Evolutionary conservation across 2,888 invertebrate species (phyloP).

Genomic region (Keiferia lycopersicella): DNA sequence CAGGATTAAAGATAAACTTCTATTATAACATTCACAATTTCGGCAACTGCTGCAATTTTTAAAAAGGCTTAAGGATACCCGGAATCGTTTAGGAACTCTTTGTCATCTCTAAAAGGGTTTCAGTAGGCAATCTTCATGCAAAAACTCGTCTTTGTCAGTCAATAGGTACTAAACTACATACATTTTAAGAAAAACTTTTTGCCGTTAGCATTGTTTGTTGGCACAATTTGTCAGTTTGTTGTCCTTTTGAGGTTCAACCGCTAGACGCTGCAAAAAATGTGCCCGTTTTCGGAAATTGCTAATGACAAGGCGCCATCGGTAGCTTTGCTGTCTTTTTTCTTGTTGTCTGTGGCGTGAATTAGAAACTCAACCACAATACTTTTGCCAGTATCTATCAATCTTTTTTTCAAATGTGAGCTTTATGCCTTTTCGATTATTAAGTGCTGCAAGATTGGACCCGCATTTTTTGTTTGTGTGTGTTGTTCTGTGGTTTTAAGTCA

Average conservation of each 20-base stretch:
- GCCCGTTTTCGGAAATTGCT: conserved; percentile 74
- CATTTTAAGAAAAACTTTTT: conserved; percentile 51
- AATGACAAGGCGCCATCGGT: conserved; percentile 77
- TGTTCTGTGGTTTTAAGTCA: conserved; percentile 54
- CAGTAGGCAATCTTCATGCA: conserved; percentile 52
- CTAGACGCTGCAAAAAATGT: conserved; percentile 64
- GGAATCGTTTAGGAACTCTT: conserved; percentile 26
- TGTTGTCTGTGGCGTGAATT: conserved; percentile 55
- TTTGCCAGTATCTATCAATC: conserved; percentile 31
- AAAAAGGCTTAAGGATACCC: conserved; percentile 6
- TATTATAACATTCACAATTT: conserved; percentile 16
- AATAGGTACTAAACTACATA: conserved; percentile 44
- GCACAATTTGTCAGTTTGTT: conserved; percentile 75
- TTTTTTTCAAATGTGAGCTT: conserved; percentile 38
- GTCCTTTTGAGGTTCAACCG: conserved; percentile 65
- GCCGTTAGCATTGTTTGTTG: conserved; percentile 63
- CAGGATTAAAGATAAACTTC: not conserved
- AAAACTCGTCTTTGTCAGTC: conserved; percentile 53
- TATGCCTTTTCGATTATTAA: conserved; percentile 31
- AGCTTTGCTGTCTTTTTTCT: conserved; percentile 64
- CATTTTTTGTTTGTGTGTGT: conserved; percentile 38
- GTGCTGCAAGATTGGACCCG: conserved; percentile 29
- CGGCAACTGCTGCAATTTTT: conserved; percentile 23
- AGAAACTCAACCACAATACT: conserved; percentile 43
- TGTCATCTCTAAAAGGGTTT: conserved; percentile 43